Conservation (phyloP, 2,797 vertebrate species). For the Rhyacichthys aspro region DNA sequence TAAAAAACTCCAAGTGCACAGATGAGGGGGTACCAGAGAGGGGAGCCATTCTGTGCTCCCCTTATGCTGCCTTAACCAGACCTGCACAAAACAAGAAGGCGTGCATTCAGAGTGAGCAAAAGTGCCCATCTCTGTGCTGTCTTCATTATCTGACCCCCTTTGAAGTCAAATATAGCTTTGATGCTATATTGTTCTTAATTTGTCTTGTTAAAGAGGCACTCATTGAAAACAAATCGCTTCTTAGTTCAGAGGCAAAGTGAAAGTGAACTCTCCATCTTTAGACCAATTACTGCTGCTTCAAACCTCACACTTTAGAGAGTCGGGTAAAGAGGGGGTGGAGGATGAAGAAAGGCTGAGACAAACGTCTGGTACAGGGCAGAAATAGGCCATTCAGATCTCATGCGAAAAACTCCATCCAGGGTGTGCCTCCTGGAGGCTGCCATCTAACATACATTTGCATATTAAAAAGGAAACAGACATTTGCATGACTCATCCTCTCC, state of each 20-base stretch:
- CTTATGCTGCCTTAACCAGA: slow-evolving; percentile 30
- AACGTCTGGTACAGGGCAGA: slow-evolving; percentile 45
- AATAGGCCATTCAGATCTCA: slow-evolving; percentile 55
- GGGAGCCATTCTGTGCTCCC: slow-evolving; percentile 52
- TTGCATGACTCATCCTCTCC: slow-evolving; percentile 68
- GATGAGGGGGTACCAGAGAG: slow-evolving; percentile 65
- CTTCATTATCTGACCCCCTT: slow-evolving; percentile 30
- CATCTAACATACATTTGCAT: slow-evolving; percentile 66
- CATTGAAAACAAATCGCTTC: slow-evolving; percentile 57
- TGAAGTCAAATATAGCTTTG: slow-evolving; percentile 40
- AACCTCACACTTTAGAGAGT: slow-evolving; percentile 56
- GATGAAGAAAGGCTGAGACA: slow-evolving; percentile 42
- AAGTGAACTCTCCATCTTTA: slow-evolving; percentile 62
- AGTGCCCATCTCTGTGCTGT: slow-evolving; percentile 35
- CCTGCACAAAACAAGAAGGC: slow-evolving; percentile 34
- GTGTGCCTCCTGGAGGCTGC: slow-evolving; percentile 48
- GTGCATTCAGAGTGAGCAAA: slow-evolving; percentile 49
- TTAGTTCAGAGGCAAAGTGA: slow-evolving; percentile 50
- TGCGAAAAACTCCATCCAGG: slow-evolving; percentile 50
- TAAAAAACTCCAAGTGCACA: slow-evolving; percentile 66
- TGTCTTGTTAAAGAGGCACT: slow-evolving; percentile 18
- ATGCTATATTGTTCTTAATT: slow-evolving; percentile 45
- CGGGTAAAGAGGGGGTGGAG: slow-evolving; percentile 33
- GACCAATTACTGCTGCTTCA: slow-evolving; percentile 42
- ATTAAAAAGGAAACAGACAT: slow-evolving; percentile 60